Conservation (phyloP, 1,140 invertebrate species). For the Drosophila lini region DNA sequence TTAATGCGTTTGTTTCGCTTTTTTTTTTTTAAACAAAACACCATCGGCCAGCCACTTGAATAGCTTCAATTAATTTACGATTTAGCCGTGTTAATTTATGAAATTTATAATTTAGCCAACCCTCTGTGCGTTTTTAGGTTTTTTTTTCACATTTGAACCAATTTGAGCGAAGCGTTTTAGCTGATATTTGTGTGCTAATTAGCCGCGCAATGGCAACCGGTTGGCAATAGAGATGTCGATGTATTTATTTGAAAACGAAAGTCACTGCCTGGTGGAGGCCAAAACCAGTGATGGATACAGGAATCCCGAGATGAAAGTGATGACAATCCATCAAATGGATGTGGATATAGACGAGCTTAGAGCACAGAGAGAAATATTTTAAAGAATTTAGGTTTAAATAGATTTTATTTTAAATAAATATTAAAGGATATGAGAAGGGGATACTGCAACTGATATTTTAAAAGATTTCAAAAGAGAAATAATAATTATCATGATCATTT, state of each 20-base stretch:
- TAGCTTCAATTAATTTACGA: constrained; percentile 46
- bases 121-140: not conserved
- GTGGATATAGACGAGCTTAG: constrained; percentile 1
- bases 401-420: too few relatives aligned
- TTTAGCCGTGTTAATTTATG: constrained; percentile 34
- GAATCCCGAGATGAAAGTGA: constrained; percentile 34
- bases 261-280: constrained; percentile 6
- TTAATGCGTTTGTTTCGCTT: constrained; percentile 31
- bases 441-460: too few relatives aligned
- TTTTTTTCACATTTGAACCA: not conserved
- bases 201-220: constrained; percentile 30
- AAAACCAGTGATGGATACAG: constrained; percentile 13
- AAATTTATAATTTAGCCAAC: constrained; percentile 23
- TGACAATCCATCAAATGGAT: constrained; percentile 17
- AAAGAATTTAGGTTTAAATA: accelerated
- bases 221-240: constrained; percentile 38
- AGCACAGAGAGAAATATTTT: not conserved
- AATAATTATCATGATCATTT: too few relatives aligned
- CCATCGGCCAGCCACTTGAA: constrained; percentile 16
- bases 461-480: not conserved
- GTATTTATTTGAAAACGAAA: constrained; percentile 43
- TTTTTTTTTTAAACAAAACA: constrained; percentile 14
- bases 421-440: not conserved
- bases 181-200: constrained; percentile 54
- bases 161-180: constrained; percentile 17